A percentile compares a stretch with the other conserved stretches of the same genome.
phyloP scores from a whole-genome alignment of 2,888 invertebrate genomes.

The Clostera curtula region DNA sequence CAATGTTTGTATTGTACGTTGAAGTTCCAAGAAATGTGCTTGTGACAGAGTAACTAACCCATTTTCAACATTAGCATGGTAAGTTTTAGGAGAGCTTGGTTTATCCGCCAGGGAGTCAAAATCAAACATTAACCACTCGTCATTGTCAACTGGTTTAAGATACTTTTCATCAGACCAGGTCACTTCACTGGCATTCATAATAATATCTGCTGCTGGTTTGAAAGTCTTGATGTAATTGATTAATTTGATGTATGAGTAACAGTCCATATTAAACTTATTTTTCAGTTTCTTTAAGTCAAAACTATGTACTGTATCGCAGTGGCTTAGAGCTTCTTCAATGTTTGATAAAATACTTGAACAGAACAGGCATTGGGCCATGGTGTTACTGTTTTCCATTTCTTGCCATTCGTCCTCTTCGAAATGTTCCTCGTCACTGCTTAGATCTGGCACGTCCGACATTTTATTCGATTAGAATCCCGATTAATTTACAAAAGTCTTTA shows the following conservation, averaged over 20 bases:
- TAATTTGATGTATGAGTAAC: slow-evolving; percentile 86
- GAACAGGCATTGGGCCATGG: slow-evolving; percentile 79
- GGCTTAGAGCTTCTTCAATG: slow-evolving; percentile 78
- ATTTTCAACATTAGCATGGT: slow-evolving; percentile 77
- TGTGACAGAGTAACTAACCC: slow-evolving; percentile 76
- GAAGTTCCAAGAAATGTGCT: slow-evolving; percentile 76
- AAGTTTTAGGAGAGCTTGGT: slow-evolving; percentile 54
- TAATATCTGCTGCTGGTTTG: slow-evolving; percentile 72
- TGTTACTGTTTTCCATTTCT: slow-evolving; percentile 60
- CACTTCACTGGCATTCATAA: slow-evolving; percentile 65
- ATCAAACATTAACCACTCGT: slow-evolving; percentile 90
- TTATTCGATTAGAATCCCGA: slow-evolving; percentile 1
- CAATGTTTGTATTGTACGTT: slow-evolving; percentile 72
- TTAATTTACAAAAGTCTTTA: too few species aligned
- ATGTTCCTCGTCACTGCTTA: slow-evolving; percentile 67
- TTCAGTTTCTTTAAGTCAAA: slow-evolving; percentile 80
- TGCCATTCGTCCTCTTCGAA: slow-evolving; percentile 68
- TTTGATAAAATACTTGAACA: slow-evolving; percentile 77
- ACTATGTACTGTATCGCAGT: slow-evolving; percentile 78
- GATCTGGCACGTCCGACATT: slow-evolving; percentile 66
- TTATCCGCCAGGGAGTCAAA: slow-evolving; percentile 60
- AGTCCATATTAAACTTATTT: slow-evolving; percentile 83
- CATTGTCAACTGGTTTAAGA: slow-evolving; percentile 84
- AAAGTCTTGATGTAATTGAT: slow-evolving; percentile 85
- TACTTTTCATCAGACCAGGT: slow-evolving; percentile 86